Percentiles rank a stretch among this genome's conserved stretches.
phyloP scores from a whole-genome alignment of 2,113 vertebrate genomes.

The Dromiciops gliroides region DNA sequence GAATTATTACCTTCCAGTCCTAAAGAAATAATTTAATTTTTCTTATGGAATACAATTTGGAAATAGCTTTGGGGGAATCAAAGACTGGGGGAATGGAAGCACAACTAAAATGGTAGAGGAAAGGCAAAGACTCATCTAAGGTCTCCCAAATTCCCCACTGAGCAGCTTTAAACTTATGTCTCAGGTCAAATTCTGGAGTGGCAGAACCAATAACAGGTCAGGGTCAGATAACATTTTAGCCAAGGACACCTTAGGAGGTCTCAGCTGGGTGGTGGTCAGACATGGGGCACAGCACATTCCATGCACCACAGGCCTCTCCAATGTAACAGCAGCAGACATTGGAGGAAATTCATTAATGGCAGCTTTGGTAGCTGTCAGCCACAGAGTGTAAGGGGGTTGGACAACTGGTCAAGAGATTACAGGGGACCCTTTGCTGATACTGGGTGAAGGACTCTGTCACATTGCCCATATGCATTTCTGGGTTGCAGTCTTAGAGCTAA shows the following conservation, averaged over 20 bases:
- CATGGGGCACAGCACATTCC: not conserved
- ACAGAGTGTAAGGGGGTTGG: not conserved
- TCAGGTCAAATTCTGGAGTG: too few species aligned
- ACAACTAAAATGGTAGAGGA: not conserved
- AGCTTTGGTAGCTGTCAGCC: not conserved
- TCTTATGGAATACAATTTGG: not conserved
- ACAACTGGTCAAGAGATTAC: not conserved
- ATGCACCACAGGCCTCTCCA: not conserved
- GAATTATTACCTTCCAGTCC: not conserved
- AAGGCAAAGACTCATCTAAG: not conserved
- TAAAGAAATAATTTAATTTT: not conserved
- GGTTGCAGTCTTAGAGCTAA: not conserved
- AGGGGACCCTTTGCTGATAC: too few species aligned
- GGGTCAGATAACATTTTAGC: too few species aligned
- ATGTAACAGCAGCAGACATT: not conserved
- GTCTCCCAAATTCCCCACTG: not conserved
- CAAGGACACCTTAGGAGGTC: not conserved
- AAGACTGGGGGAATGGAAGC: not conserved
- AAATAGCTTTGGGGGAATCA: not conserved
- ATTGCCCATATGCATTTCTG: not conserved
- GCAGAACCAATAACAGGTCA: too few species aligned
- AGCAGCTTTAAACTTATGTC: not conserved
- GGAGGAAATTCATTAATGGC: not conserved
- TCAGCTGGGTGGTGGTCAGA: not conserved
- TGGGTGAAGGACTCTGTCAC: not conserved